Evolutionary conservation across 2,888 invertebrate species (phyloP), one percentile per base, ranked within the genome.

Genomic region (Saturnia japonica): DNA sequence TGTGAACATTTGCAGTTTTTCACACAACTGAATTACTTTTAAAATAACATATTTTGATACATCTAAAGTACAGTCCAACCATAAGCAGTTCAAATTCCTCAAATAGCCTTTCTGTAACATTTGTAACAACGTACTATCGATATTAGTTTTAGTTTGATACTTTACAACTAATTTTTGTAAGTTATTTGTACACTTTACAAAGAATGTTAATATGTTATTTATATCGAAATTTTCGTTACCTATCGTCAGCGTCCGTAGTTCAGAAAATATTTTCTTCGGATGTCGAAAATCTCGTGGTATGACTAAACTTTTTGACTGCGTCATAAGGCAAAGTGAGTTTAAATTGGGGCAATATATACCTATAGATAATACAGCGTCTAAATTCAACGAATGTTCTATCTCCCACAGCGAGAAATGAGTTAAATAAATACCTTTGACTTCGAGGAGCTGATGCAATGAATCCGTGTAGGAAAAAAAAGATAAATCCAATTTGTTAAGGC

Each of bases 321-420:
- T 93, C 80, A 93, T 89, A 11, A 94, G 80, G 74, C 89, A 90
- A n/a, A 94, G 83, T 1, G 88, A 88, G 34, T 75, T 82, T 8
- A 94, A 83, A 73, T 94, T 91, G 22, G 94, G 93, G 76, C 94
- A 94, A 78, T 82, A 87, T 28, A 75, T 78, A 11, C 94, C 94
- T 62, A 94, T 86, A 3, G 86, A 84, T 34, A 93, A 67, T 4
- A 94, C 79, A 7, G 90, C 88, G 60, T 94, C 91, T 43, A 93
- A 81, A 70, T 85, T 89, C 67, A 94, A 76, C 0, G 90, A 88
- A 74, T 91, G 88, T 57, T 94, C 94, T 9, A 90, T 90, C 76
- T 94, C 94, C 91, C 91, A 91, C 25, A 94, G 75, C 0, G 93
- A 90, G 71, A 94, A 94, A 77, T 93, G 90, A 67, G 93, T 92